Conservation (phyloP, 1,140 invertebrate species). For the Cecropterus lyciades region DNA sequence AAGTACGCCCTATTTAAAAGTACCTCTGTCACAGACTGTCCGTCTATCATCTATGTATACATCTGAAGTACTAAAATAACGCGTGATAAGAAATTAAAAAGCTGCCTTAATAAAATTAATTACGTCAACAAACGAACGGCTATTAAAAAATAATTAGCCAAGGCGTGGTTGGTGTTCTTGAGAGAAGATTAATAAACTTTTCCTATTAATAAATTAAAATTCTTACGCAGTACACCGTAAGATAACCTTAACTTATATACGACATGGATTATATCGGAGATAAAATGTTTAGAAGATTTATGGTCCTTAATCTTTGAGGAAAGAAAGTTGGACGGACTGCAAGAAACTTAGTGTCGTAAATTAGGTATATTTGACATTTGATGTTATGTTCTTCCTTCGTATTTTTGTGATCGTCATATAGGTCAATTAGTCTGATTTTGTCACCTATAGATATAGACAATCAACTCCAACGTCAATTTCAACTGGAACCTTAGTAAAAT, state of each 20-base stretch:
- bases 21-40: too few relatives aligned
- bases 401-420: not conserved
- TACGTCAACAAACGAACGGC: too few relatives aligned
- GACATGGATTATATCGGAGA: not conserved
- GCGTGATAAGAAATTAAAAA: too few relatives aligned
- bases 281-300: not conserved
- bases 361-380: not conserved
- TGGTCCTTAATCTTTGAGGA: not conserved
- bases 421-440: too few relatives aligned
- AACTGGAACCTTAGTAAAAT: too few relatives aligned
- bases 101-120: too few relatives aligned
- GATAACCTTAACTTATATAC: not conserved
- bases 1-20: too few relatives aligned
- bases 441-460: too few relatives aligned
- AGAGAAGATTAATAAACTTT: not conserved
- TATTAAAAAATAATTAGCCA: not conserved
- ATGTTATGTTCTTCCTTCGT: not conserved
- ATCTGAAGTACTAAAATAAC: too few relatives aligned
- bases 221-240: not conserved
- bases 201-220: constrained; percentile 1
- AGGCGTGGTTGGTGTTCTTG: not conserved
- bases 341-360: not conserved
- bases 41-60: too few relatives aligned
- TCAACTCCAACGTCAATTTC: too few relatives aligned
- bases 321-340: not conserved